A percentile compares a stretch with the other conserved stretches of the same genome.
Evolutionary conservation across 2,797 vertebrate species (phyloP).

Genomic region (Ceryle rudis): DNA sequence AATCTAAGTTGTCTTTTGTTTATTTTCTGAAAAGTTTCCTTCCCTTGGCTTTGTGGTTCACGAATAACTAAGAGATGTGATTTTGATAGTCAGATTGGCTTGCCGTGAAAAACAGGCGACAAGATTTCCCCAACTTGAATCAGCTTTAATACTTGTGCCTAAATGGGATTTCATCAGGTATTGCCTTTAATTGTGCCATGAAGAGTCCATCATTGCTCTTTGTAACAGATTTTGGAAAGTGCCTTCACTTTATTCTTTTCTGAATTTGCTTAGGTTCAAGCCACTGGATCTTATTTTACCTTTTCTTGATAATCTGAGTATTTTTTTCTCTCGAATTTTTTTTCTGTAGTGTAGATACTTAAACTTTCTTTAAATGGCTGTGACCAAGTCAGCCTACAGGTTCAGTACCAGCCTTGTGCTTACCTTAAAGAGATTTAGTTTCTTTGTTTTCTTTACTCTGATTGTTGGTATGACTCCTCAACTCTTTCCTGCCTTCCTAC

Average conservation of each 20-base stretch:
- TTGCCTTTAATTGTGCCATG: background rate
- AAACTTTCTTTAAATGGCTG: background rate
- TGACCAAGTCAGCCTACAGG: background rate
- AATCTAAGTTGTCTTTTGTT: background rate
- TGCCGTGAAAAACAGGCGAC: background rate
- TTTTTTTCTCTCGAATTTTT: background rate
- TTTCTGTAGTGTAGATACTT: background rate
- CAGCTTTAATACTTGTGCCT: background rate
- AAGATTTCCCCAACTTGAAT: background rate
- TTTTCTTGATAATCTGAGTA: background rate
- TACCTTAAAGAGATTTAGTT: background rate
- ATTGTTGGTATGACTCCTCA: background rate
- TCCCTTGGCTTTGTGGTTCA: background rate
- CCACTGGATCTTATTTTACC: background rate
- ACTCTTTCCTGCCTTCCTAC: background rate
- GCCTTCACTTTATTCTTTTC: background rate
- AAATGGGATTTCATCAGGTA: background rate
- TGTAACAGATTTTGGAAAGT: background rate
- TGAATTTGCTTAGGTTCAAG: background rate
- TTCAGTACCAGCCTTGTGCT: background rate
- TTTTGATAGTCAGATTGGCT: background rate
- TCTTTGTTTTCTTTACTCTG: background rate
- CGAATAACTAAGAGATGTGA: background rate
- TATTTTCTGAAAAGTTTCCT: background rate
- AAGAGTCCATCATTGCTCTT: background rate